Percentiles rank a stretch among this genome's conserved stretches.
Evolutionary conservation across 2,113 vertebrate genomes (phyloP).

Genomic region (Coreoperca whiteheadi): DNA sequence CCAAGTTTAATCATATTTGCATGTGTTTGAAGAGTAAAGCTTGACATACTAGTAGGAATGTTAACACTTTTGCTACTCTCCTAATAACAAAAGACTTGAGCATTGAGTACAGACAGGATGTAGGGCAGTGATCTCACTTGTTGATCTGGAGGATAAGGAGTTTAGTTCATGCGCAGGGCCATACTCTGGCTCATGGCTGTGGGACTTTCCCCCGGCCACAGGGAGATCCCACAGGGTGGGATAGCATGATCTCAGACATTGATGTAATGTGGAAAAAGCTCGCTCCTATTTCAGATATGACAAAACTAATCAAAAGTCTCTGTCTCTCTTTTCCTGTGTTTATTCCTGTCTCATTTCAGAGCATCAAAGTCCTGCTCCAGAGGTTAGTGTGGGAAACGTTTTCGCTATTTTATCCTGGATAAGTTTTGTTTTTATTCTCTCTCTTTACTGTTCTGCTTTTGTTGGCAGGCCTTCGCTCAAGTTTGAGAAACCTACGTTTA

Average conservation of each 20-base stretch:
- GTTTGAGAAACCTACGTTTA: slow-evolving; percentile 84
- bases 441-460: slow-evolving; percentile 34
- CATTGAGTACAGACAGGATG: slow-evolving; percentile 70
- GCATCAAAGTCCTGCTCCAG: slow-evolving; percentile 84
- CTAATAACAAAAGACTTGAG: slow-evolving; percentile 46
- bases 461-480: slow-evolving; percentile 82
- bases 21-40: slow-evolving; percentile 1
- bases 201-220: slow-evolving; percentile 81
- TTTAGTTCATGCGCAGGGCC: slow-evolving; percentile 52
- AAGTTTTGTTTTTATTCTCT: slow-evolving; percentile 23
- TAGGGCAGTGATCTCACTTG: slow-evolving; percentile 72
- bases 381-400: slow-evolving; percentile 78
- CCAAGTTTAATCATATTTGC: slow-evolving; percentile 8
- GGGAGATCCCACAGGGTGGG: slow-evolving; percentile 77
- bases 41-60: neutral
- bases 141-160: slow-evolving; percentile 72
- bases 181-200: slow-evolving; percentile 33
- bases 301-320: slow-evolving; percentile 67
- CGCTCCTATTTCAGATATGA: slow-evolving; percentile 53
- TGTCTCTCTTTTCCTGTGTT: slow-evolving; percentile 56
- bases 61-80: neutral
- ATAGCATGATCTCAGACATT: slow-evolving; percentile 72
- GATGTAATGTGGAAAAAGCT: slow-evolving; percentile 83
- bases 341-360: slow-evolving; percentile 74
- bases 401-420: neutral